Conservation (phyloP, 1,140 invertebrate species). For the Whitmania pigra region DNA sequence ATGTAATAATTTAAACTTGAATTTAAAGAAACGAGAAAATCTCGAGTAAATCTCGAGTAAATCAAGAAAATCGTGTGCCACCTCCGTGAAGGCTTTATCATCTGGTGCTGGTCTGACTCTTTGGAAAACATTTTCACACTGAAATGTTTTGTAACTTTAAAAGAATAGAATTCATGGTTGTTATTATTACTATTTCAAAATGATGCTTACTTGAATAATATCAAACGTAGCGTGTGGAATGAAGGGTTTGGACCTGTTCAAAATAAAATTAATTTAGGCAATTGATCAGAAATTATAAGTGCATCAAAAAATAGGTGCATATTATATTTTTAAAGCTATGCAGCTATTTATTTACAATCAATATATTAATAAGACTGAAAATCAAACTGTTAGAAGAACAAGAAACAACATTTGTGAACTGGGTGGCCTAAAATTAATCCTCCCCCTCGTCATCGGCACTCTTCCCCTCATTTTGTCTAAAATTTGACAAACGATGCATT, state of each 20-base stretch:
- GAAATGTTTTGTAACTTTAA: slow-evolving; percentile 21
- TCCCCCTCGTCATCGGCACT: too few relatives aligned
- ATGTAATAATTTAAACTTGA: neutral
- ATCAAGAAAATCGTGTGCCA: neutral
- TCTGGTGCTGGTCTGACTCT: slow-evolving; percentile 67
- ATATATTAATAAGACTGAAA: too few relatives aligned
- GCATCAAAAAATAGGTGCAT: too few relatives aligned
- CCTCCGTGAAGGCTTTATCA: slow-evolving; percentile 64
- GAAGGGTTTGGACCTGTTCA: slow-evolving; percentile 49
- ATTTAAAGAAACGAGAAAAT: neutral
- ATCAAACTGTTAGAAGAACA: too few relatives aligned
- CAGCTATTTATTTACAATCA: slow-evolving; percentile 27
- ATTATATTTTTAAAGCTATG: too few relatives aligned
- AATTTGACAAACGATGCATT: too few relatives aligned
- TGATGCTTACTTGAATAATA: slow-evolving; percentile 51
- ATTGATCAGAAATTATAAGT: too few relatives aligned
- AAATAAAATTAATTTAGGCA: too few relatives aligned
- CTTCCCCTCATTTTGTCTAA: too few relatives aligned
- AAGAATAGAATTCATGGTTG: slow-evolving; percentile 1
- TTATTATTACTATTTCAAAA: neutral
- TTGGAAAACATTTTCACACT: slow-evolving; percentile 72
- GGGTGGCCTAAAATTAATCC: too few relatives aligned
- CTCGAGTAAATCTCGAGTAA: neutral
- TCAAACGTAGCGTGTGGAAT: slow-evolving; percentile 79
- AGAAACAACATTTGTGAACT: too few relatives aligned